A percentile compares a stretch with the other conserved stretches of the same genome.
phyloP scores from a whole-genome alignment of 1,140 invertebrate species.

The Achroia grisella region DNA sequence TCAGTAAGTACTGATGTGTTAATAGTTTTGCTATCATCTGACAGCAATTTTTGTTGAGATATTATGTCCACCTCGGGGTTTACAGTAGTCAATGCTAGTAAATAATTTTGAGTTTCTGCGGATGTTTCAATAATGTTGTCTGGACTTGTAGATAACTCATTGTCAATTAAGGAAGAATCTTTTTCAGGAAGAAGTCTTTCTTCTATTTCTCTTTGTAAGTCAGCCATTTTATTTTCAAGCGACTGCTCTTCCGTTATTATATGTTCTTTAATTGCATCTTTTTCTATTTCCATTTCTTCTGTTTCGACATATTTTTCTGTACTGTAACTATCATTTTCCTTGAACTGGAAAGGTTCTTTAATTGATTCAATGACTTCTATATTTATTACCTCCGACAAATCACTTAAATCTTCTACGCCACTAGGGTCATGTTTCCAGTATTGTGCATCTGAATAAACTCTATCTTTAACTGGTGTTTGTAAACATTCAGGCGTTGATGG shows the following conservation, averaged over 20 bases:
- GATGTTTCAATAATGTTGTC: conserved; percentile 33
- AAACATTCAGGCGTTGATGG: conserved; percentile 50
- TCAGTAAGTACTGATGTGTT: too few relatives aligned
- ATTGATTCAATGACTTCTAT: background rate
- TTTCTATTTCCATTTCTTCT: background rate
- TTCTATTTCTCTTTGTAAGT: conserved; percentile 66
- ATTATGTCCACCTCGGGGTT: conserved; percentile 33
- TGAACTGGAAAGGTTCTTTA: background rate
- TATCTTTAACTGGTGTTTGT: conserved; percentile 61
- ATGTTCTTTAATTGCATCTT: conserved; percentile 8
- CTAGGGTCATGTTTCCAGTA: conserved; percentile 56
- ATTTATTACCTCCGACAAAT: background rate
- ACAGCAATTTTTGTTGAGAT: conserved; percentile 7
- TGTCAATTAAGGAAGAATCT: conserved; percentile 44
- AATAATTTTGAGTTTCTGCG: conserved; percentile 45
- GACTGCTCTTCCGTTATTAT: conserved; percentile 55
- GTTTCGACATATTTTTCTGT: background rate
- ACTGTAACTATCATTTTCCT: background rate
- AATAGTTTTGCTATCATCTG: too few relatives aligned
- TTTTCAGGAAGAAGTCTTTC: conserved; percentile 64
- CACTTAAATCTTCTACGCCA: conserved; percentile 13
- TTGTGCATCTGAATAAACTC: conserved; percentile 58
- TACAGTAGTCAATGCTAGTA: conserved; percentile 42
- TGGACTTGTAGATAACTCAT: conserved; percentile 46
- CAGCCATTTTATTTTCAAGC: conserved; percentile 64